Conservation (phyloP, 1,140 invertebrate genomes). For the Zaprionus inermis region DNA sequence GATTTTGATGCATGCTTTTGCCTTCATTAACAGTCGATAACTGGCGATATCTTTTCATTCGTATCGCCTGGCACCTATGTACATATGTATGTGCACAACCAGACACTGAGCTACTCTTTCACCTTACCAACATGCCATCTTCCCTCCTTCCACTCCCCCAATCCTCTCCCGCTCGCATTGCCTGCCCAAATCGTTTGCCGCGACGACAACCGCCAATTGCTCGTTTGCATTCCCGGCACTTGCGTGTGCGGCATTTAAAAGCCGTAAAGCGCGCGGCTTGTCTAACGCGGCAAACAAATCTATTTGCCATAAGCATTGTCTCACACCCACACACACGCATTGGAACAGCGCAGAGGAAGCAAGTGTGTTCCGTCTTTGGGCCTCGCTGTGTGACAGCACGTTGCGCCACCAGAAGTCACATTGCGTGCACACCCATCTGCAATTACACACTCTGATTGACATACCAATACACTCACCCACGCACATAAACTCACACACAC, state of each 20-base stretch:
- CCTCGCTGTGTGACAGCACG: neutral
- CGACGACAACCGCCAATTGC: conserved; percentile 54
- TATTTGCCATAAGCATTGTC: conserved; percentile 76
- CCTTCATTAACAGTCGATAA: conserved; percentile 23
- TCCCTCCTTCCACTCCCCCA: neutral
- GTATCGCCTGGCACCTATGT: neutral
- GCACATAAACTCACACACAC: conserved; percentile 3
- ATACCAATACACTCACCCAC: conserved; percentile 9
- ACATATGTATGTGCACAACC: neutral
- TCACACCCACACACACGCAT: neutral
- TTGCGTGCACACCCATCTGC: conserved; percentile 23
- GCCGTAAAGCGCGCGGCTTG: conserved; percentile 69
- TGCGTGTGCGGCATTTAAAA: conserved; percentile 64
- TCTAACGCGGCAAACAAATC: conserved; percentile 68
- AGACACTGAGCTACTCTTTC: neutral
- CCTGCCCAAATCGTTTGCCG: neutral
- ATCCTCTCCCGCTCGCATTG: neutral
- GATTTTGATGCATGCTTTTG: conserved; percentile 24
- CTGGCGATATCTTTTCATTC: conserved; percentile 30
- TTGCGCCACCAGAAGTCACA: conserved; percentile 9
- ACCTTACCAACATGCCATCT: neutral
- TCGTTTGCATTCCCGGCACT: conserved; percentile 69
- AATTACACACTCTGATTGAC: conserved; percentile 27
- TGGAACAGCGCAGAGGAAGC: neutral
- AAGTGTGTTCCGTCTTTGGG: neutral